Evolutionary conservation across 2,797 vertebrate species (phyloP).

Genomic region (Octomys mimax): DNA sequence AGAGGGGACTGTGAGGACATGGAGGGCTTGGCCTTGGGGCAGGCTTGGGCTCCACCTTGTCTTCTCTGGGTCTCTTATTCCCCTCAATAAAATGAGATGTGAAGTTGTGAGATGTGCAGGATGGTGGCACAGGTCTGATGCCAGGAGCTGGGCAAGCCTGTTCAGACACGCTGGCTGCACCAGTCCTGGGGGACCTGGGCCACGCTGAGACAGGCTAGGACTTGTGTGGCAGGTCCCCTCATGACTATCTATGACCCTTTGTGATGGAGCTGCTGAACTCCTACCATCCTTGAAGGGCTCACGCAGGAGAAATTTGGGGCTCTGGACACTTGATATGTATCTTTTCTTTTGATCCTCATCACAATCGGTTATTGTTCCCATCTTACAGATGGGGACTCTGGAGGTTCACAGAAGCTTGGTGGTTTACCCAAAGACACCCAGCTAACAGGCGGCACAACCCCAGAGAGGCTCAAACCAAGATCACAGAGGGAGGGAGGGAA

Average conservation of each 20-base stretch:
- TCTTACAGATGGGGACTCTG: background rate
- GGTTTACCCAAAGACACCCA: background rate
- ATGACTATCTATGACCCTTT: background rate
- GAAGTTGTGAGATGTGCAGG: background rate
- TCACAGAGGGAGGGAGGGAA: background rate
- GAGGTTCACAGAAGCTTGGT: background rate
- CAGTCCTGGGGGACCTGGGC: background rate
- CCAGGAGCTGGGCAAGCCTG: background rate
- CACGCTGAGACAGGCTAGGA: background rate
- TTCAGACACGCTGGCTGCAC: background rate
- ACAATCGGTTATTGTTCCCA: background rate
- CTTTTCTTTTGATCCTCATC: background rate
- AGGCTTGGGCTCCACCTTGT: background rate
- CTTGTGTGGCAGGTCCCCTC: background rate
- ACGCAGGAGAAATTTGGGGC: background rate
- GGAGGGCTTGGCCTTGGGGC: background rate
- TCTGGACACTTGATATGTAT: background rate
- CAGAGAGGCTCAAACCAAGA: background rate
- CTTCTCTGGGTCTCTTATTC: background rate
- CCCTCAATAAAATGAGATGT: background rate
- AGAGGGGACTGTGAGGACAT: background rate
- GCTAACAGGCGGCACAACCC: background rate
- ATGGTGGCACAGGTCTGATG: background rate
- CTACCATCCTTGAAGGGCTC: background rate
- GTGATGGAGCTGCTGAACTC: background rate